Evolutionary conservation across 2,797 vertebrate genomes (phyloP), one percentile per base, ranked within the genome.

Genomic region (Cirrhinus mrigala): DNA sequence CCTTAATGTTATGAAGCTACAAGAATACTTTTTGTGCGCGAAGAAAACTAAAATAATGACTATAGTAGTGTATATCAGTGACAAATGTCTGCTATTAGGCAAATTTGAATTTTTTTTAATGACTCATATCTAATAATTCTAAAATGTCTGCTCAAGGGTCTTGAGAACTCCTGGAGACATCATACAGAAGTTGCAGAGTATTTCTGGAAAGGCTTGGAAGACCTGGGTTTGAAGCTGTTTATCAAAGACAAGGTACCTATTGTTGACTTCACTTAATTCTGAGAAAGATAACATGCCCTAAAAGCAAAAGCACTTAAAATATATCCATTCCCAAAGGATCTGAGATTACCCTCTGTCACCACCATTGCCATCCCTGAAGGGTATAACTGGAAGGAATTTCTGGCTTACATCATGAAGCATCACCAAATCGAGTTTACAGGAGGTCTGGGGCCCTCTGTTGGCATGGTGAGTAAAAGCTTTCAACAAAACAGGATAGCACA

Each of bases 341-440:
- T 95, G 3, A 96, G 98, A 50, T 96, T 99, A 58, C 98, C 98
- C 60, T 99, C 97, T 0, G 91, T 99, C 87, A 99, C 97, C 90
- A 96, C 97, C 0, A 91, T 99, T 77, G 90, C 77, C 0, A 94
- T 97, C 76, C 98, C 98, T 0, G 74, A 94, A 0, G 97, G 97
- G 18, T 99, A 98, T 0, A 24, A 96, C 84, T 98, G 97, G 96
- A 96, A 92, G 86, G 96, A 98, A 85, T 85, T 99, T 27, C 90
- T 95, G n/a, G 56, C 81, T 33, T 98, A 97, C 74, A 88, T 98
- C 24, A 95, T 98, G 94, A 96, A 98, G 86, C 92, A 95, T 29
- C 94, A 97, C 0, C 66, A 88, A 69, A 96, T 98, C 3, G 98
- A 99, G 92, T 96, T 99, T 83, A 92, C 95, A 0, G 98, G 98